phyloP scores from a whole-genome alignment of 1,140 invertebrate species.

The Rhizoglyphus robini region DNA sequence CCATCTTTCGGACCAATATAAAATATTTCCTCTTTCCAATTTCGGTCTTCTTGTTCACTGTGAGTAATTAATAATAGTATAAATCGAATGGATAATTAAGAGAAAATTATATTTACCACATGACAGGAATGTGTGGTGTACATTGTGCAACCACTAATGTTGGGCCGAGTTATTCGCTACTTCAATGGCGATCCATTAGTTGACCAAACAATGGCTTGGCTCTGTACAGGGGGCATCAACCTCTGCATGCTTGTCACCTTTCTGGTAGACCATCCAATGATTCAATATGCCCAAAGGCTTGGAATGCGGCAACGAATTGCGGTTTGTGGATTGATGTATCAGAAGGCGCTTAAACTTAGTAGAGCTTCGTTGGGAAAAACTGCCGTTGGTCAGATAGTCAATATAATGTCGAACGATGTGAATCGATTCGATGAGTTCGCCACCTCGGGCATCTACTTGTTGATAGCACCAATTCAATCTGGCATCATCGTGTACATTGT shows the following conservation, averaged over 20 bases:
- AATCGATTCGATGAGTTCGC: constrained; percentile 38
- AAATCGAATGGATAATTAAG: too few species aligned
- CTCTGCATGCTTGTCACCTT: constrained; percentile 43
- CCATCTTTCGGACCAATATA: background rate
- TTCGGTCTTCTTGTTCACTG: background rate
- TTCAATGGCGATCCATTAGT: constrained; percentile 16
- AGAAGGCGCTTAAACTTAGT: constrained; percentile 40
- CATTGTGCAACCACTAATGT: constrained; percentile 39
- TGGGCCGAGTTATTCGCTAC: constrained; percentile 19
- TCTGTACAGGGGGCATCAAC: constrained; percentile 23
- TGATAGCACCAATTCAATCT: constrained; percentile 24
- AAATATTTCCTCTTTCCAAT: constrained; percentile 1
- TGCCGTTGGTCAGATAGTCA: constrained; percentile 73
- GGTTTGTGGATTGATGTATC: constrained; percentile 41
- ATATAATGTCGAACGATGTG: constrained; percentile 75
- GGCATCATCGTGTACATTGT: constrained; percentile 21
- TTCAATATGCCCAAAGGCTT: constrained; percentile 15
- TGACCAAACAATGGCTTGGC: background rate
- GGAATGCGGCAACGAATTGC: constrained; percentile 42
- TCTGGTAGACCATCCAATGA: constrained; percentile 46
- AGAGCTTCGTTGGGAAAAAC: constrained; percentile 53
- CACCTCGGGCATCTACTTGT: constrained; percentile 16
- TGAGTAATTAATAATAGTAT: too few species aligned
- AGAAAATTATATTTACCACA: too few species aligned
- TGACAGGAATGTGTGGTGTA: constrained; percentile 23